Percentiles rank a stretch among this genome's conserved stretches.
These are phyloP conservation scores for Arctocebus calabarensis DNA, from an alignment of 2,797 vertebrate genomes.

Conservation along the genomic window DNA sequence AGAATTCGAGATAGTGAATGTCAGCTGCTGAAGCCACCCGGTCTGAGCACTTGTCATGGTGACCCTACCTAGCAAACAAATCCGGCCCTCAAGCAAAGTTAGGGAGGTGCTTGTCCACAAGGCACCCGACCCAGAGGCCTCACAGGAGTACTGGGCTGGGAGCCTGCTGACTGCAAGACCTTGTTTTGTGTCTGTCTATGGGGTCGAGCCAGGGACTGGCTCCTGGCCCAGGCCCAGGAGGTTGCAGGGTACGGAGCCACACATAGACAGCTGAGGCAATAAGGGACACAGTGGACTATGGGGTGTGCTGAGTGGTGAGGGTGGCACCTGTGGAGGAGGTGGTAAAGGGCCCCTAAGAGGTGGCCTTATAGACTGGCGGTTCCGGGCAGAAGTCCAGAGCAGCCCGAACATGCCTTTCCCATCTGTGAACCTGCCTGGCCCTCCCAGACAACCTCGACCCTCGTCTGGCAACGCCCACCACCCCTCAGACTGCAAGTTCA, in stretches of 20 bases:
- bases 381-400: background rate
- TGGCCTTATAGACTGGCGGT: no score
- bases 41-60: accelerated
- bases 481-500: accelerated
- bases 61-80: no score
- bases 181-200: background rate
- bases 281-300: background rate
- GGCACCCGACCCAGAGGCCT: no score
- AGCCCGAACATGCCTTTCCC: background rate
- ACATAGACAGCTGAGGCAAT: background rate
- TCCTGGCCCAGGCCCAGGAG: background rate
- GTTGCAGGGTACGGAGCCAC: background rate
- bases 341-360: background rate
- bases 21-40: accelerated
- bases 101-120: accelerated
- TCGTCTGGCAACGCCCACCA: background rate
- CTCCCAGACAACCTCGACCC: background rate
- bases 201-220: background rate
- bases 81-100: background rate
- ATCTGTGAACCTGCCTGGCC: accelerated
- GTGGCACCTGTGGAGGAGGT: no score
- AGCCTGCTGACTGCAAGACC: accelerated
- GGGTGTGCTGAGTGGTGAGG: no score
- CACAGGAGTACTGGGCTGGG: background rate
- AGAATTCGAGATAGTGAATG: background rate